Base-by-base conservation (phyloP, 2,797 vertebrate genomes). In the Leucoraja ocellata region DNA sequence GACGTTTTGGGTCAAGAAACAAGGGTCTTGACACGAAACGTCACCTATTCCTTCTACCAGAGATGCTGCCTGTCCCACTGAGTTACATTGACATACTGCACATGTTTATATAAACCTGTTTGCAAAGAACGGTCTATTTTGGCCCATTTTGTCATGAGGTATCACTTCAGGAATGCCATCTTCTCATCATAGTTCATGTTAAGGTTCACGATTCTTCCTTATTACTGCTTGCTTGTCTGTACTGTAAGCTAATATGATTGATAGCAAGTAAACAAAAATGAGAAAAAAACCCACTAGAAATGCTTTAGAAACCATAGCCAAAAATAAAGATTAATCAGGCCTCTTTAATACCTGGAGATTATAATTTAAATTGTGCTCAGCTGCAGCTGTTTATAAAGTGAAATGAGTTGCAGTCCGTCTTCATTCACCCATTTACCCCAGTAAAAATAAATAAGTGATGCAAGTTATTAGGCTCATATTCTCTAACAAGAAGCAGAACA, bases 381-480 rank as follows among this genome's bases (percentile, higher is more conserved):
- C 36, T 92, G 90, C 71, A 92, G 71, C 39, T 76, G 90, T 46
- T 74, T 54, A 39, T n/a, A 74, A 54, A 54, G 39, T 92, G 90
- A 28, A 46, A 28, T 92, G 39, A 92, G 28, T 92, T 76, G 36
- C 10, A 39, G 90, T 76, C 54, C 2, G 71, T 74, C 90, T 92
- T 74, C 90, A 73, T 46, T 92, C 54, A 76, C 23, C 10, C 90
- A 73, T 46, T 92, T 73, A 76, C 23, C 10, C 65, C 71, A 76
- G 68, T 28, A 92, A 92, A 73, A 92, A 58, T 58, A 76, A 92
- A 28, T 92, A 92, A 92, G 39, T 14, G 46, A 76, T 92, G 14
- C 71, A 58, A 73, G 76, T 92, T 74, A 73, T 76, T n/a, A 3
- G 1, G 71, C 71, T 92, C 23, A 74, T 28, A 74, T 74, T 92